Base-by-base conservation (phyloP, 2,113 vertebrate species). In the Triplophysa rosa region DNA sequence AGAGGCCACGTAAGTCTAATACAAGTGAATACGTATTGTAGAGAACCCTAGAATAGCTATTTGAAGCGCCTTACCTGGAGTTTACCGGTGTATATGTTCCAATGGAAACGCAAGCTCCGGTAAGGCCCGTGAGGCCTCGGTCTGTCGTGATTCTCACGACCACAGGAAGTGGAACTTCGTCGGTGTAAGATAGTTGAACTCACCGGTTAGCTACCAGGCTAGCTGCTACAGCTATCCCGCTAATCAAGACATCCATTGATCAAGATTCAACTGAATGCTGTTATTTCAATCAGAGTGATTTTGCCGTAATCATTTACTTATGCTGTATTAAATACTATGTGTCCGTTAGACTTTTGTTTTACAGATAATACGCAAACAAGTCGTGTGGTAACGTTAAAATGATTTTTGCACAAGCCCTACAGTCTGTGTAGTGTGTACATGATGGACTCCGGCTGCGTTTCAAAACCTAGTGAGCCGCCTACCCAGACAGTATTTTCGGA, bases 401-500 rank as follows among this genome's bases (percentile, higher is more conserved):
- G n/a, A 33, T 23, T 77, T 77, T 54, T 37, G 45, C 74, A 23
- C 62, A 16, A 77, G 74, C 45, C 33, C 33, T 37, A 37, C 33
- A 8, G 33, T 23, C 24, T 19, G 17, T 29, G 62, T 19, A 0
- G 26, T 54, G 26, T 54, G 42, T 21, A 19, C 23, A 65, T 54
- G 62, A 17, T 37, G 24, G 29, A 66, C 47, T 64, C 42, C 1
- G 42, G 16, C 73, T 54, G 62, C 26, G 74, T 65, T 24, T 65
- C 74, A 65, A 77, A 77, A 3, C 16, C 74, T 54, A 65, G 42
- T 37, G 26, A 65, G 45, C 47, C 26, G 24, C 62, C 74, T 77
- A 52, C 45, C 23, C 49, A 77, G 42, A 21, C 12, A 77, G 17
- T 23, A 64, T 74, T 72, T 72, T 21, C 33, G n/a, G 29, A 8